Evolutionary conservation across 1,140 invertebrate genomes (phyloP).

Genomic region (Drosophila pallidifrons): DNA sequence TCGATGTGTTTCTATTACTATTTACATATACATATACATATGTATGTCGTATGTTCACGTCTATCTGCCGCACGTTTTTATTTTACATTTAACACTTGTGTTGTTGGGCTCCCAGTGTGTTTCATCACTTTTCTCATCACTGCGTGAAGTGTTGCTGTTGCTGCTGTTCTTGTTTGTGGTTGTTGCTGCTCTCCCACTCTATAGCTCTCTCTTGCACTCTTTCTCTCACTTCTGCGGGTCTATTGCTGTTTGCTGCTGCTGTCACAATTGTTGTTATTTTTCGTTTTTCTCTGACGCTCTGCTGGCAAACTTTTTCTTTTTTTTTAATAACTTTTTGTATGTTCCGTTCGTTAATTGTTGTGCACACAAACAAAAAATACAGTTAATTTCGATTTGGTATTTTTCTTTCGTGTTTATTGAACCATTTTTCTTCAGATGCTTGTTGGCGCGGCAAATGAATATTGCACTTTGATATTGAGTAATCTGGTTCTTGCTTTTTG

Average conservation of each 20-base stretch:
- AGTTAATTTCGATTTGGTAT: not conserved
- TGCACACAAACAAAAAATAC: not conserved
- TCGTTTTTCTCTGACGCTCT: constrained; percentile 20
- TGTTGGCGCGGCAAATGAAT: constrained; percentile 17
- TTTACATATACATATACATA: no score
- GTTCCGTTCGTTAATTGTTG: no score
- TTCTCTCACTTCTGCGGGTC: not conserved
- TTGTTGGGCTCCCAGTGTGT: constrained; percentile 6
- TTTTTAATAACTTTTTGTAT: no score
- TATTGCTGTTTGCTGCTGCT: constrained; percentile 13
- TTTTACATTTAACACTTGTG: constrained; percentile 30
- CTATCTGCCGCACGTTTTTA: constrained; percentile 28
- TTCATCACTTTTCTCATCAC: constrained; percentile 27
- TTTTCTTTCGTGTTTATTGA: constrained; percentile 2
- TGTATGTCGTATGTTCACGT: no score
- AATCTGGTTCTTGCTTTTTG: constrained; percentile 49
- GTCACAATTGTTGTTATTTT: constrained; percentile 25
- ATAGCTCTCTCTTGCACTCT: no score
- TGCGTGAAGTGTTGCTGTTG: constrained; percentile 3
- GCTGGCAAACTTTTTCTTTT: constrained; percentile 26
- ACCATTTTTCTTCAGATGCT: constrained; percentile 5
- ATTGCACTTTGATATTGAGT: constrained; percentile 52
- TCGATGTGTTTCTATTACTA: no score
- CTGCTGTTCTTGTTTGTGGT: constrained; percentile 2
- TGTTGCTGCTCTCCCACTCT: not conserved